phyloP scores from a whole-genome alignment of 2,113 vertebrate genomes.

The Calidris pygmaea region DNA sequence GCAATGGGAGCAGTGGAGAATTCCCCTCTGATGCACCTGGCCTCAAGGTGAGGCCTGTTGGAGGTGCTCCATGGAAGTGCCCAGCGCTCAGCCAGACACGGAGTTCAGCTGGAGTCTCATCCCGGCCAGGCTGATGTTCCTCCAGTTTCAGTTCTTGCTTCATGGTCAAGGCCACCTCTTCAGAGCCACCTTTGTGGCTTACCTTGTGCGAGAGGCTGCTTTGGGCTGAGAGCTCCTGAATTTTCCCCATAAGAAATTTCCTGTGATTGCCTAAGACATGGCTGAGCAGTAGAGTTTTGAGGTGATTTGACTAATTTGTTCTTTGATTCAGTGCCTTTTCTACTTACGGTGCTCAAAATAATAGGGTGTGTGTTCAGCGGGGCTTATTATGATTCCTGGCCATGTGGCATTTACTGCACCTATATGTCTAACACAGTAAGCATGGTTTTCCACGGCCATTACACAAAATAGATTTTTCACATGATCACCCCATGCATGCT shows the following conservation, averaged over 20 bases:
- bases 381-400: background rate
- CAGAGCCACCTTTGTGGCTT: background rate
- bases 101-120: background rate
- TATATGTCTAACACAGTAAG: background rate
- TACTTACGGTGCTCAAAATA: background rate
- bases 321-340: background rate
- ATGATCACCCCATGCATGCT: background rate
- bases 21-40: background rate
- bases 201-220: background rate
- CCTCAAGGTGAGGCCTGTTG: too few species aligned
- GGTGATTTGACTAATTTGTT: background rate
- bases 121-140: background rate
- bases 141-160: background rate
- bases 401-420: background rate
- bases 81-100: fast-evolving
- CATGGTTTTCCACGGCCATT: background rate
- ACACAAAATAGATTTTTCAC: background rate
- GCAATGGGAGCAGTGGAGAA: background rate
- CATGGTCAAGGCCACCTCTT: background rate
- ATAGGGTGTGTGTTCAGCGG: background rate
- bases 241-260: background rate
- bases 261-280: background rate
- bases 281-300: background rate
- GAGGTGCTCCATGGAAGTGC: background rate
- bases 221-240: background rate